Conservation (phyloP, 2,888 invertebrate species). For the Acheta domesticus region DNA sequence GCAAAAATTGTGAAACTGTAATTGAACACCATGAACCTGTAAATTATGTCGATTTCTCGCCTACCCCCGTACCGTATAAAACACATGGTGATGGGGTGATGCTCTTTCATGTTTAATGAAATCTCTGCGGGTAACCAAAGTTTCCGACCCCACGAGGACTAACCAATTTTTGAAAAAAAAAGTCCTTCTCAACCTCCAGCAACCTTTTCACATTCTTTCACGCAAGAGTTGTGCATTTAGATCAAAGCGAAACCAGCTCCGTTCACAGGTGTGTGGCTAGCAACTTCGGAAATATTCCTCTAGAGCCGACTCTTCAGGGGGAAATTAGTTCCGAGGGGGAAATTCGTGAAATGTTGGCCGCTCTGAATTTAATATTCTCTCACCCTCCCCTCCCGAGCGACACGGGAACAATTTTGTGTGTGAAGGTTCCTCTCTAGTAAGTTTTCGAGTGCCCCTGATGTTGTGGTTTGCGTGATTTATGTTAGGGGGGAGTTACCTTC, state of each 20-base stretch:
- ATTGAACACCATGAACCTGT: too few relatives aligned
- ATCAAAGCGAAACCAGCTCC: background rate
- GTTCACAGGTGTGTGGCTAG: background rate
- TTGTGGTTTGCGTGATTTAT: background rate
- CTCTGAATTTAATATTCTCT: conserved; percentile 5
- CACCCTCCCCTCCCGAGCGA: too few relatives aligned
- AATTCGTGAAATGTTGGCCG: background rate
- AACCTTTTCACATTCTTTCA: background rate
- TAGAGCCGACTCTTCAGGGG: background rate
- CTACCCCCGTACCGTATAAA: too few relatives aligned
- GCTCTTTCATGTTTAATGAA: too few relatives aligned
- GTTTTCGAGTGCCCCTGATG: background rate
- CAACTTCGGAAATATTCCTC: background rate
- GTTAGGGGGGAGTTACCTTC: background rate
- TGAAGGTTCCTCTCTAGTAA: background rate
- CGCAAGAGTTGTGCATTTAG: background rate
- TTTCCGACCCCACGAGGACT: too few relatives aligned
- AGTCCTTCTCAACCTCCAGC: too few relatives aligned
- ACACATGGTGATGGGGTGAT: too few relatives aligned
- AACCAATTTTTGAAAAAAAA: too few relatives aligned
- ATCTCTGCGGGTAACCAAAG: too few relatives aligned
- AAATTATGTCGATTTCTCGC: too few relatives aligned
- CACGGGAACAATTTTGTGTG: too few relatives aligned
- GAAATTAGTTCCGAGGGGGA: conserved; percentile 1
- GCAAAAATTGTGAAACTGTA: too few relatives aligned